Percentiles rank a stretch among this genome's conserved stretches.
Conservation (phyloP, 2,888 invertebrate genomes). For the Scaptomyza caliginosa region DNA sequence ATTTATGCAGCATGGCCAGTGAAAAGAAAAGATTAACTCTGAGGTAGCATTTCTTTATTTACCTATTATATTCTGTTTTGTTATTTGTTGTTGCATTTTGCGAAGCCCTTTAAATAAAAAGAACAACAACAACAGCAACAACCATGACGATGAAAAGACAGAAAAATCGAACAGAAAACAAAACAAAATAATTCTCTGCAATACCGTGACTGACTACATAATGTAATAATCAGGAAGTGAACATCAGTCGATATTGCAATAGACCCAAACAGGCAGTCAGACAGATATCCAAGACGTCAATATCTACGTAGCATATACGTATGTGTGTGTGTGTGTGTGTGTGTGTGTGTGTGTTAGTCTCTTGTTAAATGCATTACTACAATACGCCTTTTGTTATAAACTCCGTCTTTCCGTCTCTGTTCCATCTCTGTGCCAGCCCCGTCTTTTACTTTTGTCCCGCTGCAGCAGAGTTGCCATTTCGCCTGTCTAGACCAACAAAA, state of each 20-base stretch:
- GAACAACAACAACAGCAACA: conserved; percentile 13
- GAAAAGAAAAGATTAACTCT: conserved; percentile 33
- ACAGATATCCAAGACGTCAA: conserved; percentile 24
- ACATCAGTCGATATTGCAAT: conserved; percentile 60
- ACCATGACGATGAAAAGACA: conserved; percentile 7
- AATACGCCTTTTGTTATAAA: conserved; percentile 67
- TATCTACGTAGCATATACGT: conserved; percentile 7
- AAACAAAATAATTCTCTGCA: conserved; percentile 30
- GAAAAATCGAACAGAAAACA: conserved; percentile 15
- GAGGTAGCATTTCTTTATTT: conserved; percentile 43
- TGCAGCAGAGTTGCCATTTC: conserved; percentile 35
- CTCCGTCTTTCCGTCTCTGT: conserved; percentile 41
- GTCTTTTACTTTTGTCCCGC: conserved; percentile 6
- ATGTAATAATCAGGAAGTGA: conserved; percentile 69
- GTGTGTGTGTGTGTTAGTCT: too few relatives aligned
- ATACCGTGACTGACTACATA: conserved; percentile 57
- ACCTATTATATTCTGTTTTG: neutral
- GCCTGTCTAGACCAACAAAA: conserved; percentile 69
- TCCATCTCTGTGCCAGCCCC: conserved; percentile 33
- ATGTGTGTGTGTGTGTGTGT: too few relatives aligned
- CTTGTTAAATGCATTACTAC: conserved; percentile 67
- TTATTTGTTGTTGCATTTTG: conserved; percentile 35
- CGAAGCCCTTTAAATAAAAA: conserved; percentile 43
- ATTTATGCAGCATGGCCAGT: conserved; percentile 63
- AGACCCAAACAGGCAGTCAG: conserved; percentile 41